Evolutionary conservation across 2,113 vertebrate genomes (phyloP).

Genomic region (Brachirus orientalis): DNA sequence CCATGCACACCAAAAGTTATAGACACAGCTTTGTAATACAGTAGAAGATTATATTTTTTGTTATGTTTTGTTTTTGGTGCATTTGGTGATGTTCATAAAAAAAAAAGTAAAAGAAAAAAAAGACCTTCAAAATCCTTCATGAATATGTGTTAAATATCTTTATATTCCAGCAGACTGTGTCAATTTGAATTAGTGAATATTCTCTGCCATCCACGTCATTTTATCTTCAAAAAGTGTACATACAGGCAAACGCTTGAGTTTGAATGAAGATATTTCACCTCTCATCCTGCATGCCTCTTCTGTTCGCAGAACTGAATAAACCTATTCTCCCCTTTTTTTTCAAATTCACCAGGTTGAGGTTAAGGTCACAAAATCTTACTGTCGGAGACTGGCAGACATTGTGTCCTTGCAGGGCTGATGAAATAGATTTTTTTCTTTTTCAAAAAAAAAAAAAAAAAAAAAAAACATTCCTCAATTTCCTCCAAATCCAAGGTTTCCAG

Average conservation of each 20-base stretch:
- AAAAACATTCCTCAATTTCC: constrained; percentile 5
- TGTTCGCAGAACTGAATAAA: neutral
- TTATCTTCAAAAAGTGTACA: too few species aligned
- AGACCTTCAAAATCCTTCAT: too few species aligned
- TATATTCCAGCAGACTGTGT: too few species aligned
- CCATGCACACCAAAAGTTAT: neutral
- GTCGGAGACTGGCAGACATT: neutral
- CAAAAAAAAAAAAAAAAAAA: neutral
- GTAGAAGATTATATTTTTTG: neutral
- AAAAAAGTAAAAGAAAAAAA: too few species aligned
- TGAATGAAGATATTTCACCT: too few species aligned
- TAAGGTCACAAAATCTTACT: constrained; percentile 10
- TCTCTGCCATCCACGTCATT: too few species aligned
- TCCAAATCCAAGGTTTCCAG: constrained; percentile 36
- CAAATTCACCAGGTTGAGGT: neutral
- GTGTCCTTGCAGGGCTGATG: constrained; percentile 34
- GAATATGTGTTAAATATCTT: too few species aligned
- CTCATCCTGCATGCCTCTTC: too few species aligned
- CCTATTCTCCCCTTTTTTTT: neutral
- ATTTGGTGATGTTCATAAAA: neutral
- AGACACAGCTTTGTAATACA: neutral
- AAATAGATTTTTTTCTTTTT: constrained; percentile 2
- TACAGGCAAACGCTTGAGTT: too few species aligned
- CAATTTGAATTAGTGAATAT: too few species aligned
- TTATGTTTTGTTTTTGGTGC: neutral